These are phyloP conservation scores for Tachyglossus aculeatus DNA, from an alignment of 2,797 vertebrate species.

Conservation along the genomic window DNA sequence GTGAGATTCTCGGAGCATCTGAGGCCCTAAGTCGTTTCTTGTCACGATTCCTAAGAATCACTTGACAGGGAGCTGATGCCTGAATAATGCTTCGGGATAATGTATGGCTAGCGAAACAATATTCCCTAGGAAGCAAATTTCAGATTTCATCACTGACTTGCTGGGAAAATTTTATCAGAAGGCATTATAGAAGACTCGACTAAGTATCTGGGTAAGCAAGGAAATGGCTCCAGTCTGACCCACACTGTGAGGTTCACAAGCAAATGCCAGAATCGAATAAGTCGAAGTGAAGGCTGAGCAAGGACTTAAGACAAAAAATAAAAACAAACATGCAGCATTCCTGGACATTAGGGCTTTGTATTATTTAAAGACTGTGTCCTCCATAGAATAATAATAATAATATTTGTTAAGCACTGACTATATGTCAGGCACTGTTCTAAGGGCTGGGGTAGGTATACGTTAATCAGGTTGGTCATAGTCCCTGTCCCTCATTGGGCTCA, in stretches of 20 bases:
- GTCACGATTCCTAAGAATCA: constrained; percentile 39
- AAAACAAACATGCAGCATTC: constrained; percentile 50
- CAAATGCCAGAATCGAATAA: constrained; percentile 56
- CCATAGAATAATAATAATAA: no score
- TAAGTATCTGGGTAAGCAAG: constrained; percentile 53
- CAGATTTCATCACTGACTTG: constrained; percentile 44
- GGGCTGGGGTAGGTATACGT: no score
- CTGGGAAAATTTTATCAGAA: constrained; percentile 43
- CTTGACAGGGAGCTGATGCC: constrained; percentile 27
- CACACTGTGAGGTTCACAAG: constrained; percentile 46
- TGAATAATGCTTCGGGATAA: constrained; percentile 49
- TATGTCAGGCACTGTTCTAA: no score
- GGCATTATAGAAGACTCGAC: constrained; percentile 37
- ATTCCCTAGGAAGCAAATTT: constrained; percentile 40
- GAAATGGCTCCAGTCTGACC: constrained; percentile 51
- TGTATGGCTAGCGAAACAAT: constrained; percentile 23
- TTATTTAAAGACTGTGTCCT: constrained; percentile 40
- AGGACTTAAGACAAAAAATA: constrained; percentile 51
- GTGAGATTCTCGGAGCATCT: constrained; percentile 32
- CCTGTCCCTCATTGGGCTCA: no score
- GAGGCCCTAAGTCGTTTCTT: constrained; percentile 24
- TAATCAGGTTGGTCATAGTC: no score
- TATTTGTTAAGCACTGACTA: no score
- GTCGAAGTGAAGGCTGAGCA: constrained; percentile 50
- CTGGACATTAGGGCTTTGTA: constrained; percentile 42